Base-by-base conservation (phyloP, 2,888 invertebrate genomes). In the Agrotis exclamationis region DNA sequence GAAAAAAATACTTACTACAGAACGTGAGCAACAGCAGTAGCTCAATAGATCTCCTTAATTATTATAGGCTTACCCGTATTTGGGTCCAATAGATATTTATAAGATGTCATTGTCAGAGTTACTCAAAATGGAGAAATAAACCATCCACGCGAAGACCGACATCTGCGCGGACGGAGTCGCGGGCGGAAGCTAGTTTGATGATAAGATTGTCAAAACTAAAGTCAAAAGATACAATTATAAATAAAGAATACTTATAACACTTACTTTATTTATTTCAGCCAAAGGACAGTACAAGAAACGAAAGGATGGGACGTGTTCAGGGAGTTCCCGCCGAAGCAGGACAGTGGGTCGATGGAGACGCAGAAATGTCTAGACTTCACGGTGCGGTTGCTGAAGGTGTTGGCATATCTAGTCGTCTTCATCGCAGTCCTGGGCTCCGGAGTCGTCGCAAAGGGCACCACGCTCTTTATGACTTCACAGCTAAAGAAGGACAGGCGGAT, bases 271-370 rank as follows among this genome's bases (percentile, higher is more conserved):
- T 80, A 24, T 96, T 97, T 53, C 96, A 98, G 98, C 91, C 98
- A 98, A 94, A 97, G 98, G 89, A 98, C 98, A 76, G 97, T 98
- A 86, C 97, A 97, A 90, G 98, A 98, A 93, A 98, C 98, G 86
- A 98, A 98, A 97, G 98, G 98, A 97, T 99, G 99, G 99, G 99
- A 99, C 97, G 99, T 99, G 74, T 99, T 99, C 96, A 97, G 99
- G 90, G 98, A 99, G 93, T 98, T 99, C 85, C 99, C 99, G 14
- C 98, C 98, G 86, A 98, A 98, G 94, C 97, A 97, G 94, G 98
- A 98, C 95, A 98, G 98, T 84, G 98, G 98, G 81, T 98, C 98
- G 64, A 98, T 98, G 97, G 98, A 98, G 86, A 98, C 97, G 91
- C 98, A 98, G 94, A 97, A 97, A 93, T 99, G 98, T 93, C 96